phyloP scores from a whole-genome alignment of 2,888 invertebrate species.

The Caenorhabditis imperialis region DNA sequence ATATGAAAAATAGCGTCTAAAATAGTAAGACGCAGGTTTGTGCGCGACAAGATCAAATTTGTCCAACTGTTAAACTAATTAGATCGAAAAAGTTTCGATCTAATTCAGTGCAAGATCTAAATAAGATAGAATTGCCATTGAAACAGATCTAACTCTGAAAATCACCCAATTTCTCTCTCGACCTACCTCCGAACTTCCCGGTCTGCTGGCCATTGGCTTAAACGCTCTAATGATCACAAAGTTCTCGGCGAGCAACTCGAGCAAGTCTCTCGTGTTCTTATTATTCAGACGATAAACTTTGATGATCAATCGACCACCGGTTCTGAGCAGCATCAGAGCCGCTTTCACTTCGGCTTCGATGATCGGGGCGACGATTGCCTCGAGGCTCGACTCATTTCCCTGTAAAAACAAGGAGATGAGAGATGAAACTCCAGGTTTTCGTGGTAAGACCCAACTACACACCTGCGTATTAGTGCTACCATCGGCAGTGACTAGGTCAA shows the following conservation, averaged over 20 bases:
- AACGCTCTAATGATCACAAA: background rate
- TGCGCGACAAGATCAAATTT: no score
- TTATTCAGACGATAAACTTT: conserved; percentile 16
- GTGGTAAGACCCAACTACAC: no score
- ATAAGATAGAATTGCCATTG: no score
- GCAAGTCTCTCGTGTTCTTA: background rate
- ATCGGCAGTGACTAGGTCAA: conserved; percentile 62
- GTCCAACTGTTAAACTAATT: no score
- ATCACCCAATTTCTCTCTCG: background rate
- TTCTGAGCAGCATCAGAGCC: conserved; percentile 3
- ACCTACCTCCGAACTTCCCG: conserved; percentile 24
- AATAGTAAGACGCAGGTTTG: no score
- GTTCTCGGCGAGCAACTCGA: conserved; percentile 5
- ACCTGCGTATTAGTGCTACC: conserved; percentile 50
- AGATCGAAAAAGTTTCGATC: no score
- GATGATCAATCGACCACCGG: conserved; percentile 7
- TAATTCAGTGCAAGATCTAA: no score
- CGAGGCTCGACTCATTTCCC: conserved; percentile 5
- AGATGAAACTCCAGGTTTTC: no score
- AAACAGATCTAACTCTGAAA: background rate
- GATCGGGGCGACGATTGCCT: background rate
- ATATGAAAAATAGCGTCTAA: no score
- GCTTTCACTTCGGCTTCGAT: conserved; percentile 11
- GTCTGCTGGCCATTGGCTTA: conserved; percentile 27
- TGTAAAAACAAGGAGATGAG: no score